phyloP scores from a whole-genome alignment of 1,140 invertebrate species.

The Cecropterus lyciades region DNA sequence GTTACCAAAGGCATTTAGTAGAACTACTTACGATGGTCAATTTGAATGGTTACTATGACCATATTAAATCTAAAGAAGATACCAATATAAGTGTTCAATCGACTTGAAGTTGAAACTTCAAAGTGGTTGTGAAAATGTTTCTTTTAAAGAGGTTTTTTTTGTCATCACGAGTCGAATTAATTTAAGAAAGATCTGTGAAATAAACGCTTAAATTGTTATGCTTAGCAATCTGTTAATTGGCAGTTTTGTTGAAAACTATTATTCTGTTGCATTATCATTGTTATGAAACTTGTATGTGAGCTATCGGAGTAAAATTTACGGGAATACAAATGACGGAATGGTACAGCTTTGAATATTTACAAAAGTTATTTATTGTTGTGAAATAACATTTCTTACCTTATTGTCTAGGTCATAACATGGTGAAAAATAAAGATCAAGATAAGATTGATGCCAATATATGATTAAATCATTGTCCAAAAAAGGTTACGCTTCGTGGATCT shows the following conservation, averaged over 20 bases:
- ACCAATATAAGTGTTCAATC: slow-evolving; percentile 49
- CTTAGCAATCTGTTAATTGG: slow-evolving; percentile 9
- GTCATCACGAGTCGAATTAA: not conserved
- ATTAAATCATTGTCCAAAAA: too few relatives aligned
- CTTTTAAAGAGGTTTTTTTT: not conserved
- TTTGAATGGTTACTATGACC: slow-evolving; percentile 78
- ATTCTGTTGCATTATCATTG: not conserved
- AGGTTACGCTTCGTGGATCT: too few relatives aligned
- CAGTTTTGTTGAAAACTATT: not conserved
- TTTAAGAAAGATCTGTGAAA: not conserved
- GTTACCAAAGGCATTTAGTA: slow-evolving; percentile 78
- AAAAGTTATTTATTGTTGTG: too few relatives aligned
- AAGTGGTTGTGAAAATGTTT: not conserved
- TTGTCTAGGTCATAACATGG: too few relatives aligned
- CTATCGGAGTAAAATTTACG: too few relatives aligned
- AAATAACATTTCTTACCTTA: too few relatives aligned
- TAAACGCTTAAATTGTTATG: slow-evolving; percentile 1
- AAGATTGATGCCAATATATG: too few relatives aligned
- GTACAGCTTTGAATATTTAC: too few relatives aligned
- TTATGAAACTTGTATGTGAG: not conserved
- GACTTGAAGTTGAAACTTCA: not conserved
- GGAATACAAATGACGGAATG: too few relatives aligned
- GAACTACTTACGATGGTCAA: slow-evolving; percentile 79
- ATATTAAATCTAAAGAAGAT: slow-evolving; percentile 57
- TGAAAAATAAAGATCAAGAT: too few relatives aligned